These are phyloP conservation scores for Leptinotarsa juncta DNA, from an alignment of 2,888 invertebrate genomes.

Conservation along the genomic window DNA sequence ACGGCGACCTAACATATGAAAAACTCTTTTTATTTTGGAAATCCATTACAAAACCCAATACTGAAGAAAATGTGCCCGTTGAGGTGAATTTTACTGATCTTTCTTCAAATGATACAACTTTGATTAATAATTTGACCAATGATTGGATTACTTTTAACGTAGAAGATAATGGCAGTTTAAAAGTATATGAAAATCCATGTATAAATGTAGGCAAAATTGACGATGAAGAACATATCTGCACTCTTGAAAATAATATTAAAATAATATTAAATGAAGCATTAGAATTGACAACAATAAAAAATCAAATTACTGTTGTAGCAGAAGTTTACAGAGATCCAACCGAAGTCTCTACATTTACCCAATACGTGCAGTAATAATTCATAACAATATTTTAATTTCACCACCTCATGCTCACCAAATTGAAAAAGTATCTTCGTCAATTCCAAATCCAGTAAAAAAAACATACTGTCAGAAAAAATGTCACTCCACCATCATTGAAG, in stretches of 20 bases:
- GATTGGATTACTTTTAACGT: constrained; percentile 24
- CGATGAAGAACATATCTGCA: constrained; percentile 18
- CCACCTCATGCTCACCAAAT: background rate
- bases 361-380: background rate
- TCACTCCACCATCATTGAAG: background rate
- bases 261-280: constrained; percentile 20
- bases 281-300: constrained; percentile 19
- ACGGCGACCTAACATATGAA: constrained; percentile 6
- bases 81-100: background rate
- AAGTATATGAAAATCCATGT: constrained; percentile 21
- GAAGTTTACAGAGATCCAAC: constrained; percentile 19
- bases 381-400: too few species aligned
- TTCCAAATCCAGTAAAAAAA: background rate
- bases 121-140: constrained; percentile 4
- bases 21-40: constrained; percentile 15
- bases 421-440: background rate
- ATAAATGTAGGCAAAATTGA: constrained; percentile 15
- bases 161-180: constrained; percentile 14
- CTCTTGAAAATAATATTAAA: constrained; percentile 21
- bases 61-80: constrained; percentile 2
- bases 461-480: background rate
- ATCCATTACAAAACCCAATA: constrained; percentile 2
- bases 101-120: constrained; percentile 12
- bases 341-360: constrained; percentile 11
- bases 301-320: constrained; percentile 20